Evolutionary conservation across 2,113 vertebrate species (phyloP).

Genomic region (Psammodynastes pulverulentus): DNA sequence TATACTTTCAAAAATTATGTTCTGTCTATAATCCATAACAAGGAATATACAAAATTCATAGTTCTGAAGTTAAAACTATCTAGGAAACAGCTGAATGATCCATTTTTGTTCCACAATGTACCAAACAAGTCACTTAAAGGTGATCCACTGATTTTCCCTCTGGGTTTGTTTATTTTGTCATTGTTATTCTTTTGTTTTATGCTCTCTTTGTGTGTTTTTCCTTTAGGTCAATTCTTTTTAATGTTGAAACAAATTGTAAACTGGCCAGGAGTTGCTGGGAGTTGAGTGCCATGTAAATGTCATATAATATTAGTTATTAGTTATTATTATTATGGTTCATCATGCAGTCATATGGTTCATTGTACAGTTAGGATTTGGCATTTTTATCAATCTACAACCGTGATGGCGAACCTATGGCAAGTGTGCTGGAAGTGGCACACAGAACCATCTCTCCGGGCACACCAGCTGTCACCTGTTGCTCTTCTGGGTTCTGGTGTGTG

Average conservation of each 20-base stretch:
- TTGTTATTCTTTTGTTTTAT: too few relatives aligned
- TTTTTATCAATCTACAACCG: neutral
- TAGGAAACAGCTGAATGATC: neutral
- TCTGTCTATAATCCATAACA: neutral
- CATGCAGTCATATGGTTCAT: neutral
- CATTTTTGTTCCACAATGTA: neutral
- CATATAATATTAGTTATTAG: neutral
- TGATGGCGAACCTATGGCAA: too few relatives aligned
- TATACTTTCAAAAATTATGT: neutral
- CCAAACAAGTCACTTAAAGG: neutral
- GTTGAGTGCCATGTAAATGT: neutral
- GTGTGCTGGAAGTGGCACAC: too few relatives aligned
- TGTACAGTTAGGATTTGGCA: neutral
- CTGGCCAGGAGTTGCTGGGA: neutral
- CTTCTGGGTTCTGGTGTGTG: too few relatives aligned
- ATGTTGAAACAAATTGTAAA: neutral
- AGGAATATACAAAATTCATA: neutral
- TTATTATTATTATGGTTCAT: neutral
- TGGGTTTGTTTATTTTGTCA: too few relatives aligned
- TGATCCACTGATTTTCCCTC: neutral
- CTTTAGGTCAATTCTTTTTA: neutral
- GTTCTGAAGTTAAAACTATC: neutral
- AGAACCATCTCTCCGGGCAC: too few relatives aligned
- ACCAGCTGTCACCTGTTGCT: too few relatives aligned
- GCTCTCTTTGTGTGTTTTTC: too few relatives aligned